phyloP scores from a whole-genome alignment of 2,113 vertebrate genomes.

The Zeus faber region DNA sequence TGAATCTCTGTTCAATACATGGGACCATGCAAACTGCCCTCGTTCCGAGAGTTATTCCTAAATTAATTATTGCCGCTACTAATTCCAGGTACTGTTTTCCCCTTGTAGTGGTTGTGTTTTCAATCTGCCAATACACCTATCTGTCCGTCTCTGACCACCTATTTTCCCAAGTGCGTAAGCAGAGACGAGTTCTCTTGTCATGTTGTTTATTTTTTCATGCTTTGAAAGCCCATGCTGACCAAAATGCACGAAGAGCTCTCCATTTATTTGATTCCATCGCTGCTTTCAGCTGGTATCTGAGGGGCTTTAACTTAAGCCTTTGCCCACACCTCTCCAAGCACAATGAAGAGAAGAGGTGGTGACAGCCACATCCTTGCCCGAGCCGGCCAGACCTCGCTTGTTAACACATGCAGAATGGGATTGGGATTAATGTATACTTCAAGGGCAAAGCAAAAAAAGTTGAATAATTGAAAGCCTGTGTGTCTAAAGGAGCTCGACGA shows the following conservation, averaged over 20 bases:
- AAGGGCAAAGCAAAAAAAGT: constrained; percentile 58
- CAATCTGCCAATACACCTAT: no score
- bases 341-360: constrained; percentile 54
- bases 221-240: constrained; percentile 16
- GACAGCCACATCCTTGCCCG: constrained; percentile 60
- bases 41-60: no score
- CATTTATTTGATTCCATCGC: constrained; percentile 43
- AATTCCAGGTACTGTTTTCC: no score
- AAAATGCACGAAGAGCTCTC: background rate
- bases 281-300: constrained; percentile 45
- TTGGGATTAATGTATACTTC: constrained; percentile 62
- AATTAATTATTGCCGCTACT: no score
- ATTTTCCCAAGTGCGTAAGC: constrained; percentile 7
- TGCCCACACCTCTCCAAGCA: constrained; percentile 25
- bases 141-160: no score
- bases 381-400: constrained; percentile 54
- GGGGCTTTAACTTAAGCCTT: constrained; percentile 23
- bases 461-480: constrained; percentile 69
- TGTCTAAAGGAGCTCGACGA: constrained; percentile 56
- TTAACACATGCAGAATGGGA: constrained; percentile 58
- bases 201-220: constrained; percentile 21
- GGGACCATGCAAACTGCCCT: no score
- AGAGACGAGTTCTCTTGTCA: constrained; percentile 17
- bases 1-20: no score
- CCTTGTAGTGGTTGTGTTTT: no score